Evolutionary conservation across 2,888 invertebrate genomes (phyloP).

Genomic region (Julus scandinavius): DNA sequence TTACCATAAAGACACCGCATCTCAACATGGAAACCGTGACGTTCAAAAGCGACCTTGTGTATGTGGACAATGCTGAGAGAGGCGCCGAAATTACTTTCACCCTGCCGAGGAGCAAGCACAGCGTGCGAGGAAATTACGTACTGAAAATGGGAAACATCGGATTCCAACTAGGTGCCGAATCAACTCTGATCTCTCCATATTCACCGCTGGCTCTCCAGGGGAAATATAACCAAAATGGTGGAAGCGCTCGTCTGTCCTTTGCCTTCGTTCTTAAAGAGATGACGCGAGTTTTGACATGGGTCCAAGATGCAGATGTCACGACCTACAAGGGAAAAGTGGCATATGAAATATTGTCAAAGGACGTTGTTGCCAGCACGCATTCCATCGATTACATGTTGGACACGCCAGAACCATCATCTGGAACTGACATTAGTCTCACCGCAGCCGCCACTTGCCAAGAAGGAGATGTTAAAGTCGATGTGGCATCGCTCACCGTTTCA

Average conservation of each 20-base stretch:
- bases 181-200: background rate
- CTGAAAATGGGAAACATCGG: slow-evolving; percentile 31
- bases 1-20: slow-evolving; percentile 39
- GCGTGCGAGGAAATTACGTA: background rate
- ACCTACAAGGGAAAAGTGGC: background rate
- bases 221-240: background rate
- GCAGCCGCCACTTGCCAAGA: background rate
- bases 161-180: background rate
- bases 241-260: background rate
- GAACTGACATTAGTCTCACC: background rate
- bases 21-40: background rate
- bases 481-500: background rate
- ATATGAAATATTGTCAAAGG: background rate
- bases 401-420: slow-evolving; percentile 3
- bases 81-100: background rate
- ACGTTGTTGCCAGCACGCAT: background rate
- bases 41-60: background rate
- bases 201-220: slow-evolving; percentile 22
- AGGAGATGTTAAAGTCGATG: background rate
- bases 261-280: background rate
- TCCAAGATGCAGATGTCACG: background rate
- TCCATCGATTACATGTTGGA: background rate
- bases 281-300: slow-evolving; percentile 24
- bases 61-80: slow-evolving; percentile 39
- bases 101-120: slow-evolving; percentile 7